These are phyloP conservation scores for Otus sunia DNA, from an alignment of 2,113 vertebrate species.

Conservation along the genomic window DNA sequence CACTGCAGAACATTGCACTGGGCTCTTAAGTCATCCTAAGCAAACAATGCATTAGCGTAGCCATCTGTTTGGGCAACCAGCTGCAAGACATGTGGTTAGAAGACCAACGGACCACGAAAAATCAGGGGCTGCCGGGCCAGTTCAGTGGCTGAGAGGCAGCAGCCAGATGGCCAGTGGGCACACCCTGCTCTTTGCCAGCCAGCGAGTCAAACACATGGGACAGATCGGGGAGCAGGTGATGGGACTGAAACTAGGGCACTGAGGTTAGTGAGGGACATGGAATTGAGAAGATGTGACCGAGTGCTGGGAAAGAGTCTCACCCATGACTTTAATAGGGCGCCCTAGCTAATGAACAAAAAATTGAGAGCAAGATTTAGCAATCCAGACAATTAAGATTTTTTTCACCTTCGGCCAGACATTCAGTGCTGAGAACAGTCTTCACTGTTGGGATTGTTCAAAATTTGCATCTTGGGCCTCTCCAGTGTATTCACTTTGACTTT, in stretches of 20 bases:
- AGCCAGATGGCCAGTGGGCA: conserved; percentile 1
- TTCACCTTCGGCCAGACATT: conserved; percentile 44
- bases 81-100: not conserved
- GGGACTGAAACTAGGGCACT: not conserved
- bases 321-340: accelerated
- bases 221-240: not conserved
- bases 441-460: not conserved
- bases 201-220: not conserved
- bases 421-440: not conserved
- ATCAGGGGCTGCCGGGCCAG: accelerated
- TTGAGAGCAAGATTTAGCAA: not conserved
- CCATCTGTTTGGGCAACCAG: conserved; percentile 20
- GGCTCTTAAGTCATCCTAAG: not conserved
- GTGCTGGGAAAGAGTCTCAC: not conserved
- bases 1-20: not conserved
- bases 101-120: not conserved
- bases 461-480: conserved; percentile 32
- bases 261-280: not conserved
- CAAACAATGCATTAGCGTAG: not conserved
- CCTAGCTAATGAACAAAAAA: not conserved
- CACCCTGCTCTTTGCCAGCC: not conserved
- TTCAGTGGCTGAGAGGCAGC: not conserved
- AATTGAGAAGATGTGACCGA: not conserved
- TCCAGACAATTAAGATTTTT: not conserved
- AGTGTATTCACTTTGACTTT: conserved; percentile 22